Percentiles rank a stretch among this genome's conserved stretches.
These are phyloP conservation scores for Corvus hawaiiensis DNA, from an alignment of 2,113 vertebrate species.

Conservation along the genomic window DNA sequence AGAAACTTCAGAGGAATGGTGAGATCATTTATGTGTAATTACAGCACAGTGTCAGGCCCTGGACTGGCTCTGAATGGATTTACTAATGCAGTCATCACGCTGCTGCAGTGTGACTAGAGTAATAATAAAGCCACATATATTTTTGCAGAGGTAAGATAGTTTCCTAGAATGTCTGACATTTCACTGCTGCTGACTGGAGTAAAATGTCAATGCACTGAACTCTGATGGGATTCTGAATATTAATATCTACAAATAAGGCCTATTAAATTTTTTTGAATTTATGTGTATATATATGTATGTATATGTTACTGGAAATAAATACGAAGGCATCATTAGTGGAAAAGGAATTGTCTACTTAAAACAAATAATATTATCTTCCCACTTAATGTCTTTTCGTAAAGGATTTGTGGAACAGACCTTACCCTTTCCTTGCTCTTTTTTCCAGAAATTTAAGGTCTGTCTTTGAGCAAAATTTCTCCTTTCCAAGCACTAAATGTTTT, in stretches of 20 bases:
- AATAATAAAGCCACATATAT: neutral
- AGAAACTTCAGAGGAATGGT: neutral
- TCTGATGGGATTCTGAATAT: neutral
- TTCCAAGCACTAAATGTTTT: neutral
- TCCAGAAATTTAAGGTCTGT: neutral
- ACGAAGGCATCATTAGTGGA: neutral
- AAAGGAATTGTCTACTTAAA: neutral
- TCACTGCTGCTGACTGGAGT: neutral
- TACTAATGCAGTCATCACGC: neutral
- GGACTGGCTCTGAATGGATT: neutral
- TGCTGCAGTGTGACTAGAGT: neutral
- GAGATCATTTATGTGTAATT: constrained; percentile 8
- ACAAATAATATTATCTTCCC: neutral
- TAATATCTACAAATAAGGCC: neutral
- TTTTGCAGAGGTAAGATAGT: neutral
- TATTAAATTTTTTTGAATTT: neutral
- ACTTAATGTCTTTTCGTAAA: neutral
- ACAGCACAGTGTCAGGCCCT: neutral
- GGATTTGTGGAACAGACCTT: neutral
- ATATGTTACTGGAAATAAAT: neutral
- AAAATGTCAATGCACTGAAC: neutral
- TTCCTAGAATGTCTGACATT: neutral
- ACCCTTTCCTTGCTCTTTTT: neutral
- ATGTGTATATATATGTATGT: neutral
- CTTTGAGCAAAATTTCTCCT: neutral